Evolutionary conservation across 2,888 invertebrate genomes (phyloP).

Genomic region (Gastracanthus pulcherrimus): DNA sequence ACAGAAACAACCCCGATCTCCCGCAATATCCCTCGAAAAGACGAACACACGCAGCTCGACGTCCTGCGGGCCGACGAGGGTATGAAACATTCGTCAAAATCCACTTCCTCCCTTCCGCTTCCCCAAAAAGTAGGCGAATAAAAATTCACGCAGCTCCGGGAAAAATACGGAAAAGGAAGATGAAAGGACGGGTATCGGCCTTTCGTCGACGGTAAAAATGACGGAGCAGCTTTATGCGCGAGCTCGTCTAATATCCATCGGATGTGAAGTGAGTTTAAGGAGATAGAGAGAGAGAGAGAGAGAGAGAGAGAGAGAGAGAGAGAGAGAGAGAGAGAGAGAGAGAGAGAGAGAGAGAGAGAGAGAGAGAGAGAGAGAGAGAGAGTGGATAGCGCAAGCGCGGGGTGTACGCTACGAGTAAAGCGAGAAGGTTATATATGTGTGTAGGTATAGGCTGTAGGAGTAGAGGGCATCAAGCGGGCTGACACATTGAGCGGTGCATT

Average conservation of each 20-base stretch:
- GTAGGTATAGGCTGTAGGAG: not conserved
- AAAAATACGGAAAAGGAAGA: not conserved
- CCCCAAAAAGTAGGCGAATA: not conserved
- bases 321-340: conserved; percentile 69
- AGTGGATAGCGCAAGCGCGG: too few relatives aligned
- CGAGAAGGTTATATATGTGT: not conserved
- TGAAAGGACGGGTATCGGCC: not conserved
- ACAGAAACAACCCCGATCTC: too few relatives aligned
- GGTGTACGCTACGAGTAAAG: not conserved
- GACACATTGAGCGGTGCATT: not conserved
- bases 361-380: conserved; percentile 58
- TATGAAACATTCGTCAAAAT: not conserved
- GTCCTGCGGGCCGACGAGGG: too few relatives aligned
- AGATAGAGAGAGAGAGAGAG: conserved; percentile 69
- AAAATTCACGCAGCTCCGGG: not conserved
- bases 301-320: conserved; percentile 57
- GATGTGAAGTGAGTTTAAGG: conserved; percentile 47
- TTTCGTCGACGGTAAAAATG: conserved; percentile 40
- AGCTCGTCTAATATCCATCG: conserved; percentile 46
- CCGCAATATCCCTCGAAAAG: too few relatives aligned
- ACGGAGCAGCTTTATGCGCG: conserved; percentile 46
- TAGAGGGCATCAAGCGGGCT: not conserved
- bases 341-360: conserved; percentile 67
- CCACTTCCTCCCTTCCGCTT: not conserved
- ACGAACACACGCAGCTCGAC: too few relatives aligned